phyloP scores from a whole-genome alignment of 1,140 invertebrate genomes.

The Solenopsis fugax region DNA sequence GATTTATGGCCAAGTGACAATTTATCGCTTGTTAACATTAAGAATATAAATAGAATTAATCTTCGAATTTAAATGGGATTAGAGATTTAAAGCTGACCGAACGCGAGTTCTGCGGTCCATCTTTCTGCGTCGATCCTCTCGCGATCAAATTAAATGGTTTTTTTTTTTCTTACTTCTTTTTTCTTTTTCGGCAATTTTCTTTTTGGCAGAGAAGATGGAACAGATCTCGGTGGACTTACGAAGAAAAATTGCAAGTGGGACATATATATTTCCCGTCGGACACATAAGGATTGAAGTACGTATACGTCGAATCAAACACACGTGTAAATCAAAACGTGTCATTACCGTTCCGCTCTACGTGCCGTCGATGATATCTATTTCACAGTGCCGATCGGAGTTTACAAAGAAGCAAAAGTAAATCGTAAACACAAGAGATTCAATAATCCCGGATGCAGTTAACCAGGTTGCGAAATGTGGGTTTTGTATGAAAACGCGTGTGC shows the following conservation, averaged over 20 bases:
- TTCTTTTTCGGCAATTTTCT: constrained; percentile 17
- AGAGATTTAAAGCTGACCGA: neutral
- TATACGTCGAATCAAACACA: constrained; percentile 16
- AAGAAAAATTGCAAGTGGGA: constrained; percentile 33
- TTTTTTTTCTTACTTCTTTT: neutral
- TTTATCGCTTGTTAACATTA: neutral
- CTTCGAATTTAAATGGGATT: neutral
- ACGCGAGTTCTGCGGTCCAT: neutral
- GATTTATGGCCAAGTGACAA: constrained; percentile 1
- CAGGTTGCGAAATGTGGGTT: constrained; percentile 15
- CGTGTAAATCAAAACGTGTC: constrained; percentile 50
- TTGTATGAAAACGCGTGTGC: neutral
- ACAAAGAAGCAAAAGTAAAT: constrained; percentile 50
- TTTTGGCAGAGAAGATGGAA: neutral
- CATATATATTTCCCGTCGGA: constrained; percentile 34
- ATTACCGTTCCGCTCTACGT: constrained; percentile 63
- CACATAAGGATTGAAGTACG: constrained; percentile 22
- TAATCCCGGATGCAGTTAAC: constrained; percentile 56
- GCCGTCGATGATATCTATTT: constrained; percentile 49
- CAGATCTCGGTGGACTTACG: constrained; percentile 6
- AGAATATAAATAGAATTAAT: neutral
- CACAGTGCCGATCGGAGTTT: constrained; percentile 18
- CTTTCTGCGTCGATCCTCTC: neutral
- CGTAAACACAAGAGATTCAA: constrained; percentile 56
- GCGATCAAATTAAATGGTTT: constrained; percentile 5